Evolutionary conservation across 2,888 invertebrate genomes (phyloP).

Genomic region (Tenodera sinensis): DNA sequence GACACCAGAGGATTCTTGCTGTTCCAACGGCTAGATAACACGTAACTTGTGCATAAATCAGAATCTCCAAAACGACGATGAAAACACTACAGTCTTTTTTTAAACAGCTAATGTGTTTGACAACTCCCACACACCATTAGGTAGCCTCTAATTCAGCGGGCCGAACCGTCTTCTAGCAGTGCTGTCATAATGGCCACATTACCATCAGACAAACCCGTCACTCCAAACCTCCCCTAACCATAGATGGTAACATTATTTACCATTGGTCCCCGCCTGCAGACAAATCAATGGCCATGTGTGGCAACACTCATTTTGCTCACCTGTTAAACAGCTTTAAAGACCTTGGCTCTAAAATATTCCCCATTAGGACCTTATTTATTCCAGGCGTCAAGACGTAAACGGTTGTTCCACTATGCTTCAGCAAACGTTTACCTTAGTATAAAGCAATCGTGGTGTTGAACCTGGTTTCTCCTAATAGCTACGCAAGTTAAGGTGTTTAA

Average conservation of each 20-base stretch:
- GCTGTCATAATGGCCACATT: neutral
- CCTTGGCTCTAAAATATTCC: neutral
- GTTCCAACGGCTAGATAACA: neutral
- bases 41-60: neutral
- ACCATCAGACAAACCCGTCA: neutral
- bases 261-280: neutral
- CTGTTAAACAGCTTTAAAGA: neutral
- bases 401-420: no score
- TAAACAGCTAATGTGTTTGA: neutral
- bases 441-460: no score
- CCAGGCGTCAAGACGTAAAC: neutral
- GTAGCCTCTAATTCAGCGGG: neutral
- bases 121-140: neutral
- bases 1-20: neutral
- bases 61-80: neutral
- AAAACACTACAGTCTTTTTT: neutral
- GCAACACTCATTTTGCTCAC: neutral
- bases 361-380: neutral
- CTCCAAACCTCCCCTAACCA: neutral
- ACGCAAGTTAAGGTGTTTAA: no score
- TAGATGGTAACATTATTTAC: neutral
- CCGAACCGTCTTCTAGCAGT: neutral
- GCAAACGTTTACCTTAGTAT: no score
- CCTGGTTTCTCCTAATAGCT: no score
- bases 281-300: neutral